Conservation (phyloP, 1,140 invertebrate species). For the Dendrolimus punctatus region DNA sequence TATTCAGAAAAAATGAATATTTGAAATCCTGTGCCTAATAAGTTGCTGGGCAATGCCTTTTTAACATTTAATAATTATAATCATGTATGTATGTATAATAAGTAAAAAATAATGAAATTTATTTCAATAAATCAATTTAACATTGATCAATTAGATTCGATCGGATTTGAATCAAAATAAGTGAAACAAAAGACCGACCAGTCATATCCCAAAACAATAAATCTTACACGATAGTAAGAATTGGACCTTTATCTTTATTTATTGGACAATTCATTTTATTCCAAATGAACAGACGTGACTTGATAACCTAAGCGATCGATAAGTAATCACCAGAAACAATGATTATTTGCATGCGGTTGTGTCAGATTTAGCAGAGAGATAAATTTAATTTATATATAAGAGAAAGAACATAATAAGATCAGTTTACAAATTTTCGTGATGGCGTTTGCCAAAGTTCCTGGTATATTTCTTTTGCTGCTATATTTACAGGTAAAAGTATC, state of each 20-base stretch:
- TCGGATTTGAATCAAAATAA: too few species aligned
- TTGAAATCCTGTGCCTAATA: too few species aligned
- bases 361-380: constrained; percentile 23
- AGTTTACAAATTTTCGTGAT: constrained; percentile 32
- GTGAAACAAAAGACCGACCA: too few species aligned
- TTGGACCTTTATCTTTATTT: constrained; percentile 9
- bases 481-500: constrained; percentile 25
- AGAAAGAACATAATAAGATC: constrained; percentile 14
- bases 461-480: constrained; percentile 19
- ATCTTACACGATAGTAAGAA: background rate
- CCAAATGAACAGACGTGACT: constrained; percentile 15
- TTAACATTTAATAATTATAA: too few species aligned
- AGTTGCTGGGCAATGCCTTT: too few species aligned
- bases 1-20: too few species aligned
- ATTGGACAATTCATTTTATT: constrained; percentile 7
- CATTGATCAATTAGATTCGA: too few species aligned
- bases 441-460: constrained; percentile 24
- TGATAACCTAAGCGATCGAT: constrained; percentile 19
- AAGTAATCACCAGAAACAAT: constrained; percentile 12
- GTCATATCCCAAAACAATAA: background rate
- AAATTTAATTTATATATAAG: constrained; percentile 31
- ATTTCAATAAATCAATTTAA: too few species aligned
- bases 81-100: too few species aligned
- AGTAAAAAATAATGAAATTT: too few species aligned
- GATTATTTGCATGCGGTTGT: constrained; percentile 26